Evolutionary conservation across 2,888 invertebrate genomes (phyloP), one percentile per base, ranked within the genome.

Genomic region (Laspeyria flexula): DNA sequence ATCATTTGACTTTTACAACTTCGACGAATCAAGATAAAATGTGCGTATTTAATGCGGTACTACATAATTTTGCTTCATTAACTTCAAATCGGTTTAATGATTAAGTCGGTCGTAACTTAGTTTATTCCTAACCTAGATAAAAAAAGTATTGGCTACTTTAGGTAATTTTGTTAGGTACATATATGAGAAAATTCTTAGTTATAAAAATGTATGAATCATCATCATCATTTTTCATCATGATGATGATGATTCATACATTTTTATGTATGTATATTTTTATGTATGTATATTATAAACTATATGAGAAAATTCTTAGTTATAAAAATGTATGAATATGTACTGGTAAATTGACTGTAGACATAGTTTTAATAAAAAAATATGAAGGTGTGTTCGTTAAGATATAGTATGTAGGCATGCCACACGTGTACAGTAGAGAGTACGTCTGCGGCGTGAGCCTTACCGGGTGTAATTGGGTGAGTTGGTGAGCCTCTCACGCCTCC

Each of bases 401-500:
- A 18, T 43, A 45, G 55, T 41, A 55, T 45, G 56, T 46, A 50
- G 50, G 38, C 45, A 53, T 25, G 27, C 44, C 33, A 40, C 52
- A 46, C 49, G 40, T 48, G 58, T 57, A n/a, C n/a, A n/a, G n/a
- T n/a, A 55, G 50, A 57, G 53, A 57, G 60, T 51, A 55, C 40
- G 12, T 43, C 47, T 23, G 51, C 63, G 59, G 73, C 66, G 71
- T 68, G 60, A 63, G 66, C 73, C 76, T 77, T 74, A 74, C 66
- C 63, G 67, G 69, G 73, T 63, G 77, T 77, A 82, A 83, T 80
- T 82, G 82, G 83, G 82, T 83, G 77, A 83, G 77, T 82, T 82
- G 83, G 82, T 83, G 77, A 83, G 77, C 77, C 71, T 79, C 79
- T 82, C 76, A 73, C 70, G 66, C 77, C 77, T 60, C 47, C 69